Base-by-base conservation (phyloP, 2,888 invertebrate genomes). In the Chironomus tentans region DNA sequence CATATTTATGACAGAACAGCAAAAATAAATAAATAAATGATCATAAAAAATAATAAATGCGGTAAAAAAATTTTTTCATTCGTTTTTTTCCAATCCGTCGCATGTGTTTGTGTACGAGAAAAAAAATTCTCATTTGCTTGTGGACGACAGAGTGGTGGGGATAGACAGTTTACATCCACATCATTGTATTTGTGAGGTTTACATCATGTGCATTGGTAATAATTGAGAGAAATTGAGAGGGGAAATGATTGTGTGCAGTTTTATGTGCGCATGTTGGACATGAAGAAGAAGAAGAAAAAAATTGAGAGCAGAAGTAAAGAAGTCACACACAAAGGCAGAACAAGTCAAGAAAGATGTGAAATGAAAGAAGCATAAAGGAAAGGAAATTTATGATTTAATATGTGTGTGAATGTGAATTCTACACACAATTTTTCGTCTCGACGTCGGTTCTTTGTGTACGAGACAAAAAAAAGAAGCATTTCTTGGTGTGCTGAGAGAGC, bases 11-110 rank as follows among this genome's bases (percentile, higher is more conserved):
- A 74, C 74, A 74, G 65, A 71, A 71, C 56, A 71, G 72, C 56
- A 72, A 72, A 38, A 72, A 72, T 72, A 72, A 72, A 72, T 72
- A 72, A 72, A 72, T 72, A 72, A 72, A 61, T 62, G 72, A 74
- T 74, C 74, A 74, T 74, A 74, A 74, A 74, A 74, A 74, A 74
- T 74, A 74, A 74, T 74, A 74, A 74, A 74, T 74, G 74, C 74
- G 74, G 74, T 74, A 74, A 74, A 74, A 65, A 28, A 28, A 6
- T 28, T 28, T 28, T 28, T 28, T 28, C 28, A 28, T 28, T 28
- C 28, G 28, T 38, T 74, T 74, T 74, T 74, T 68, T 65, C 65
- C 47, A 22, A 68, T 12, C 46, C 15, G 4, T 68, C 65, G 38
- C 68, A 74, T 74, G 56, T 56, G 38, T 72, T n/a, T 5, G 72